phyloP scores from a whole-genome alignment of 1,140 invertebrate species.

The Melitaea cinxia region DNA sequence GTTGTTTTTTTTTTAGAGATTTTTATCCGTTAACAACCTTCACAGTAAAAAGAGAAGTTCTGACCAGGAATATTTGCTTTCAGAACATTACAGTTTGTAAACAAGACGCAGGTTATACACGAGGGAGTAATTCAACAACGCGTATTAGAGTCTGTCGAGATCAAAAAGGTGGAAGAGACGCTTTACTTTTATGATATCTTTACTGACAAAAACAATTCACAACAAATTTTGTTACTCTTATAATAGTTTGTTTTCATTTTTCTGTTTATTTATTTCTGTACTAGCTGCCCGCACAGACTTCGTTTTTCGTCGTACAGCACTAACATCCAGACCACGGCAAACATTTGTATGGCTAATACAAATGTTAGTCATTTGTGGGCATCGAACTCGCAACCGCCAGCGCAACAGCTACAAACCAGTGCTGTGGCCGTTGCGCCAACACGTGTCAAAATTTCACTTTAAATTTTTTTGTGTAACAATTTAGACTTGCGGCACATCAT shows the following conservation, averaged over 20 bases:
- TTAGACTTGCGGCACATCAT: too few relatives aligned
- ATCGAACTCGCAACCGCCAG: too few relatives aligned
- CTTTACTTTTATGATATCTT: neutral
- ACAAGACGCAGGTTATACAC: conserved; percentile 1
- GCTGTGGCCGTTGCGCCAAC: too few relatives aligned
- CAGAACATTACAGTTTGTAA: conserved; percentile 10
- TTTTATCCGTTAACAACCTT: conserved; percentile 7
- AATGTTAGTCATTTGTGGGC: too few relatives aligned
- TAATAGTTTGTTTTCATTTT: neutral
- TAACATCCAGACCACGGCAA: too few relatives aligned
- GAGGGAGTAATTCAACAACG: conserved; percentile 2
- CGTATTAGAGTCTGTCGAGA: conserved; percentile 4
- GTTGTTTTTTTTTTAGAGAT: neutral
- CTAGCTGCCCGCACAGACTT: neutral
- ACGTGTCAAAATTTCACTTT: too few relatives aligned
- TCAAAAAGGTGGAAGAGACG: neutral
- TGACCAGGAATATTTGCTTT: conserved; percentile 1
- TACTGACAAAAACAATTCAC: neutral
- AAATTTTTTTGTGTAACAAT: too few relatives aligned
- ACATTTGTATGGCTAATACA: too few relatives aligned
- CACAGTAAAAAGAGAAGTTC: conserved; percentile 6
- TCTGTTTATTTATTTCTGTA: neutral
- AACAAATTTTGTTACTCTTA: neutral
- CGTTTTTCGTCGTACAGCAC: too few relatives aligned
- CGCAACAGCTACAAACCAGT: too few relatives aligned